Evolutionary conservation across 2,113 vertebrate species (phyloP), one percentile per base, ranked within the genome.

Genomic region (Perca fluviatilis): DNA sequence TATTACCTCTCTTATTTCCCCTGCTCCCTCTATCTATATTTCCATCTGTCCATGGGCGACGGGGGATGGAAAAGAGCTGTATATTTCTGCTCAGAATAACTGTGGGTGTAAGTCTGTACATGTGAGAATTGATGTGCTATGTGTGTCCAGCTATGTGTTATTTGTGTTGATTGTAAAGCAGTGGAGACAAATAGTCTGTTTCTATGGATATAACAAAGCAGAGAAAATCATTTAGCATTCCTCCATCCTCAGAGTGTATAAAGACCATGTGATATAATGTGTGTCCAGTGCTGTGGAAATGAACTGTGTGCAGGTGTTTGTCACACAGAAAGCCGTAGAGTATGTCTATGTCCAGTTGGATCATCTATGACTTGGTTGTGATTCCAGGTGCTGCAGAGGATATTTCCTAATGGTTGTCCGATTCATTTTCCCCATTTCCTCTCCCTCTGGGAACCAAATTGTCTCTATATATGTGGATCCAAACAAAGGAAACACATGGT

Each of bases 381-480:
- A 84, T 86, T 89, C 84, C 93, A 94, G 91, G 90, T 93, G 91
- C 89, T 70, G 68, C 30, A 8, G 70, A 67, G 63, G 82, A 89
- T 74, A 53, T 77, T 85, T 89, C 54, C 58, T 86, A 81, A 87
- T 74, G 68, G 68, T 82, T 90, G 88, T 88, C 66, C 25, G 66
- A 83, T 65, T 79, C 0, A 51, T 78, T 82, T 82, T 81, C 60
- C 43, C 74, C 10, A 30, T 76, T 56, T 33, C 58, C 12, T 63
- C 60, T 54, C 19, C 72, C 65, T 57, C 63, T 61, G 65, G 76
- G 61, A 80, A 64, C 63, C 50, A 63, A 58, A 82, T 33, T 70
- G 49, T 86, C 73, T 81, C 25, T 80, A 5, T 47, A 61, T 80
- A 43, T 78, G 51, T 54, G 78, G 40, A 72, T 77, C 54, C 30